phyloP scores from a whole-genome alignment of 1,140 invertebrate genomes.

The Scaptomyza hsui region DNA sequence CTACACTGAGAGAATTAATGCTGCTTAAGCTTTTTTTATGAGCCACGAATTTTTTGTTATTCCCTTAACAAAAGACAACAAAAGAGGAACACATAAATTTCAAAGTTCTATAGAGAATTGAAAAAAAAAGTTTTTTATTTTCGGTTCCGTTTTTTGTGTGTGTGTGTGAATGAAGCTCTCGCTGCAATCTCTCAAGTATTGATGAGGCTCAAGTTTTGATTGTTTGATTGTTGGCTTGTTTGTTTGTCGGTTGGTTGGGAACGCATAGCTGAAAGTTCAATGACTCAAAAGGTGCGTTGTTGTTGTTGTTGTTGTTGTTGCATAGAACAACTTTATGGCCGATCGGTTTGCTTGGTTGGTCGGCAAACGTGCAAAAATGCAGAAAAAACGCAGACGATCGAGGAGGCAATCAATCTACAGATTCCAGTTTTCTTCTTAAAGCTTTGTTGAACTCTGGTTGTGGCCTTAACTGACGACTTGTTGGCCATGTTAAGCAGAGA shows the following conservation, averaged over 20 bases:
- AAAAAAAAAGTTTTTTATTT: slow-evolving; percentile 15
- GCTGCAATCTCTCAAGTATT: slow-evolving; percentile 32
- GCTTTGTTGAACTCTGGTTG: slow-evolving; percentile 66
- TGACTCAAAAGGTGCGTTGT: slow-evolving; percentile 69
- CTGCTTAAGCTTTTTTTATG: too few relatives aligned
- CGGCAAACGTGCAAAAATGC: slow-evolving; percentile 66
- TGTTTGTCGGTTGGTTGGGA: slow-evolving; percentile 8
- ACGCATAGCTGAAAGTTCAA: slow-evolving; percentile 81
- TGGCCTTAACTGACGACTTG: slow-evolving; percentile 71
- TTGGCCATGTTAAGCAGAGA: slow-evolving; percentile 66
- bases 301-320: slow-evolving; percentile 34
- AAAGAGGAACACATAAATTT: slow-evolving; percentile 62
- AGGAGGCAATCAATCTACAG: slow-evolving; percentile 69
- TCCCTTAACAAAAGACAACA: slow-evolving; percentile 21
- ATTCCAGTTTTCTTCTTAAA: slow-evolving; percentile 63
- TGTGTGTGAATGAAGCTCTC: slow-evolving; percentile 21
- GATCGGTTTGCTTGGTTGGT: background rate
- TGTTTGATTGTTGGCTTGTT: slow-evolving; percentile 8
- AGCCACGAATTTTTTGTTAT: background rate
- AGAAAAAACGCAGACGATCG: slow-evolving; percentile 57
- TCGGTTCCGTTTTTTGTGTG: background rate
- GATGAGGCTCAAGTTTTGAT: slow-evolving; percentile 7
- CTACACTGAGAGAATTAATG: slow-evolving; percentile 22
- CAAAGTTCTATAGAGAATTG: slow-evolving; percentile 55
- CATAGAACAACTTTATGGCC: slow-evolving; percentile 39